Conservation (phyloP, 2,888 invertebrate species). For the Eristalis pertinax region DNA sequence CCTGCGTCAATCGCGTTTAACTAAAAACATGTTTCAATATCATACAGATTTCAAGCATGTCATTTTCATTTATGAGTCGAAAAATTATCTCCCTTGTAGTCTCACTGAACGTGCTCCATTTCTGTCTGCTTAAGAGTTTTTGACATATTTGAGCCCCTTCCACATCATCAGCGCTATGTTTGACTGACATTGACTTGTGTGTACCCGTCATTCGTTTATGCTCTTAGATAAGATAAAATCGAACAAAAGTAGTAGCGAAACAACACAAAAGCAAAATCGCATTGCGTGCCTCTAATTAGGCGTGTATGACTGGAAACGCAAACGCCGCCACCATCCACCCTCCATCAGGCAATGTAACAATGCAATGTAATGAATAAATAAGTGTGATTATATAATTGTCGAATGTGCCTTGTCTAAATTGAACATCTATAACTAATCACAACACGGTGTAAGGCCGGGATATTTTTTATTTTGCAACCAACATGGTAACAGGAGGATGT, state of each 20-base stretch:
- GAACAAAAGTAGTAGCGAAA: not conserved
- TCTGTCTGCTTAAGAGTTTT: not conserved
- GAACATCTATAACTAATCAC: not conserved
- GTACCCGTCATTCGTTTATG: slow-evolving; percentile 4
- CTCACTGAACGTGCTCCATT: not conserved
- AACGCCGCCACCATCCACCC: not conserved
- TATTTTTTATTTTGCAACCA: not conserved
- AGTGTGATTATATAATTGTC: slow-evolving; percentile 21
- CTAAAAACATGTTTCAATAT: too few relatives aligned
- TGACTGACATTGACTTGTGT: slow-evolving; percentile 17
- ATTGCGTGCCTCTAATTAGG: slow-evolving; percentile 22
- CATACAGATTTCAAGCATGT: too few relatives aligned
- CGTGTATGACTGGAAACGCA: not conserved
- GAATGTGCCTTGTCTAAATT: not conserved
- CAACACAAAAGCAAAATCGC: not conserved
- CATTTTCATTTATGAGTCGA: too few relatives aligned
- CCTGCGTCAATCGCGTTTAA: too few relatives aligned
- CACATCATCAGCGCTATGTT: slow-evolving; percentile 23
- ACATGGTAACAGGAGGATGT: too few relatives aligned
- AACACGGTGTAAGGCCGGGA: not conserved
- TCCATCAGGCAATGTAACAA: not conserved
- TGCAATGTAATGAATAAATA: slow-evolving; percentile 14
- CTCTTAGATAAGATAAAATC: not conserved
- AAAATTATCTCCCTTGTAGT: too few relatives aligned
- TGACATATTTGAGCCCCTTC: not conserved